Conservation (phyloP, 92 coral and sea anemone genomes). For the Virgularia gustaviana region DNA sequence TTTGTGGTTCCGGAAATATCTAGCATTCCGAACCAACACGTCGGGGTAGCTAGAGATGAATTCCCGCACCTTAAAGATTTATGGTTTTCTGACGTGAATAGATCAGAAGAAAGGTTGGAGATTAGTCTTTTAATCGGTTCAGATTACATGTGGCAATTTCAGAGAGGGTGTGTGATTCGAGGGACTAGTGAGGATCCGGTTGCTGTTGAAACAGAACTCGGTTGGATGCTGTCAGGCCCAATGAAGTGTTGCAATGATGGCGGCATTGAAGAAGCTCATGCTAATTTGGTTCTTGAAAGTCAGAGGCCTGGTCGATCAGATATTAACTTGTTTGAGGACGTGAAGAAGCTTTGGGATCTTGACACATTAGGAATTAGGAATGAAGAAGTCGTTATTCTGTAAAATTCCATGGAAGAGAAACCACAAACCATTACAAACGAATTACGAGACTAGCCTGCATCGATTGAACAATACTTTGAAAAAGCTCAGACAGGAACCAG, state of each 20-base stretch:
- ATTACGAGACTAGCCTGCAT: conserved; percentile 3
- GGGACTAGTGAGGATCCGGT: conserved; percentile 5
- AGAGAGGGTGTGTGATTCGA: conserved; percentile 6
- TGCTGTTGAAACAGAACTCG: conserved; percentile 9
- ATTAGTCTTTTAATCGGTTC: too few species aligned
- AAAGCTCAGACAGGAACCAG: conserved; percentile 22
- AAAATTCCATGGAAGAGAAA: conserved; percentile 15
- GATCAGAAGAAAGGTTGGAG: conserved; percentile 1
- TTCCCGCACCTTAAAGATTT: conserved; percentile 45
- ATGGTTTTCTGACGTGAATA: conserved; percentile 45
- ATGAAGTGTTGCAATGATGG: neutral
- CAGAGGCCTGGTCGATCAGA: conserved; percentile 2
- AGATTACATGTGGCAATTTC: conserved; percentile 20
- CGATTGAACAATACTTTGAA: neutral
- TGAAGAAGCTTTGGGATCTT: conserved; percentile 53
- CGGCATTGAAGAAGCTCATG: neutral
- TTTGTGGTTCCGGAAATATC: too few species aligned
- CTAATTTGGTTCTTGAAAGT: neutral
- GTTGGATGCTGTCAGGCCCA: conserved; percentile 4
- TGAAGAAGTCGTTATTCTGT: conserved; percentile 16
- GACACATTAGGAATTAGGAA: too few species aligned
- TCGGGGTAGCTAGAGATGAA: conserved; percentile 40
- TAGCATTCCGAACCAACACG: conserved; percentile 47
- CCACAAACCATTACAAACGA: neutral
- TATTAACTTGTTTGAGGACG: conserved; percentile 5